Conservation (phyloP, 2,888 invertebrate species). For the Amblyteles armatorius region DNA sequence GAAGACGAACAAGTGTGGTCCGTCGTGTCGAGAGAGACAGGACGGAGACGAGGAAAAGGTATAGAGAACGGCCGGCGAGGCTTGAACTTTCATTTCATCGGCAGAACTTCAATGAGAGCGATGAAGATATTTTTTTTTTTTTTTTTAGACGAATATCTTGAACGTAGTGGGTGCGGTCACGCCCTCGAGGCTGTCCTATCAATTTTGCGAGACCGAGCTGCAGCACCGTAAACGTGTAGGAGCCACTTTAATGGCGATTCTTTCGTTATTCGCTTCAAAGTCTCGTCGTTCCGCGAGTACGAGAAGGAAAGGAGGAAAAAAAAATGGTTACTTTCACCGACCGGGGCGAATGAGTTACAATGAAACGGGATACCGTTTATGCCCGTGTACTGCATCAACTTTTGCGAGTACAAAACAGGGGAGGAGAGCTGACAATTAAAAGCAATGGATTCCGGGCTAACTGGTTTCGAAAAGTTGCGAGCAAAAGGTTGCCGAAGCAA, state of each 20-base stretch:
- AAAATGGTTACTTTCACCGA: constrained; percentile 59
- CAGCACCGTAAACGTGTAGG: constrained; percentile 15
- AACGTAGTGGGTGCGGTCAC: constrained; percentile 48
- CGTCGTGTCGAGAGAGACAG: constrained; percentile 2
- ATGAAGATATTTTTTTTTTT: constrained; percentile 27
- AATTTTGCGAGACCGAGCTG: constrained; percentile 50
- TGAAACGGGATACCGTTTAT: constrained; percentile 40
- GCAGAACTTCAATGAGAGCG: constrained; percentile 45
- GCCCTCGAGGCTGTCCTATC: constrained; percentile 65
- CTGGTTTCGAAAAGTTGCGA: constrained; percentile 7
- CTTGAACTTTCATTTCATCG: constrained; percentile 58
- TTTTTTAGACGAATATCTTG: constrained; percentile 1
- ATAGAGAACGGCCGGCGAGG: constrained; percentile 21
- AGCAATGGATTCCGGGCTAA: constrained; percentile 20
- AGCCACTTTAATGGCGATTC: constrained; percentile 52
- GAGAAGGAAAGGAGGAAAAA: constrained; percentile 11
- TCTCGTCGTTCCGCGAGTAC: constrained; percentile 3
- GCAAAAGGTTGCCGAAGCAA: background rate
- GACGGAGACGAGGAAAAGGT: constrained; percentile 21
- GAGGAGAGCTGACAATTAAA: constrained; percentile 24
- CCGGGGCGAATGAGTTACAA: constrained; percentile 60
- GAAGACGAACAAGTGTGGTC: constrained; percentile 27
- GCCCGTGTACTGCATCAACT: constrained; percentile 35
- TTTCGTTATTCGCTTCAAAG: constrained; percentile 46
- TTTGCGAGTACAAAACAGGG: constrained; percentile 28